Evolutionary conservation across 2,888 invertebrate species (phyloP).

Genomic region (Lysandra coridon): DNA sequence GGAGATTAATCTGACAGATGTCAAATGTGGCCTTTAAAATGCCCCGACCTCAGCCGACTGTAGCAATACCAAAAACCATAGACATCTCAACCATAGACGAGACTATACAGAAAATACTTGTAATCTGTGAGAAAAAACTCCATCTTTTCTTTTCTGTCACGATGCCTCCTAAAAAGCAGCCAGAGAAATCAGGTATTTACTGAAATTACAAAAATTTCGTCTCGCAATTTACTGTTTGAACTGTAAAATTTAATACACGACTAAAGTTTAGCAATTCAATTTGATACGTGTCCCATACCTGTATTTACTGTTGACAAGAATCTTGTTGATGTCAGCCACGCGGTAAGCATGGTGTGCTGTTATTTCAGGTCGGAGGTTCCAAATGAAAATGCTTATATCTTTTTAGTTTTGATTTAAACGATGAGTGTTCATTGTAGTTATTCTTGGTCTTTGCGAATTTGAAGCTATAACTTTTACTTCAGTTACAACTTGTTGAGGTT

Average conservation of each 20-base stretch:
- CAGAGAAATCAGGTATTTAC: slow-evolving; percentile 90
- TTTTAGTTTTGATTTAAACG: not conserved
- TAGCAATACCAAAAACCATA: not conserved
- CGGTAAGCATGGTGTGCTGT: slow-evolving; percentile 35
- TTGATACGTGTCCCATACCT: not conserved
- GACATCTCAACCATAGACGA: not conserved
- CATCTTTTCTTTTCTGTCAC: slow-evolving; percentile 78
- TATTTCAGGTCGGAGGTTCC: not conserved
- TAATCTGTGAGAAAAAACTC: slow-evolving; percentile 44
- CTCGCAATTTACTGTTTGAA: not conserved
- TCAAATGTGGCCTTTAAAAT: too few relatives aligned
- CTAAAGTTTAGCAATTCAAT: not conserved
- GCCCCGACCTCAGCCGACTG: too few relatives aligned
- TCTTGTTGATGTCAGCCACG: slow-evolving; percentile 38
- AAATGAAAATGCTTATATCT: not conserved
- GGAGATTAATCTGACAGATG: too few relatives aligned
- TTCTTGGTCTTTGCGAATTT: not conserved
- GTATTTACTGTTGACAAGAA: slow-evolving; percentile 27
- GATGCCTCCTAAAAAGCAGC: slow-evolving; percentile 94
- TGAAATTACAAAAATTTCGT: slow-evolving; percentile 31
- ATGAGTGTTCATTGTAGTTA: not conserved
- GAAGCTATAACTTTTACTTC: not conserved
- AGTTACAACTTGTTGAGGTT: not conserved
- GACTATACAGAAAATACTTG: not conserved
- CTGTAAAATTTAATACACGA: not conserved